phyloP scores from a whole-genome alignment of 2,797 vertebrate genomes.

The Cyclopterus lumpus region DNA sequence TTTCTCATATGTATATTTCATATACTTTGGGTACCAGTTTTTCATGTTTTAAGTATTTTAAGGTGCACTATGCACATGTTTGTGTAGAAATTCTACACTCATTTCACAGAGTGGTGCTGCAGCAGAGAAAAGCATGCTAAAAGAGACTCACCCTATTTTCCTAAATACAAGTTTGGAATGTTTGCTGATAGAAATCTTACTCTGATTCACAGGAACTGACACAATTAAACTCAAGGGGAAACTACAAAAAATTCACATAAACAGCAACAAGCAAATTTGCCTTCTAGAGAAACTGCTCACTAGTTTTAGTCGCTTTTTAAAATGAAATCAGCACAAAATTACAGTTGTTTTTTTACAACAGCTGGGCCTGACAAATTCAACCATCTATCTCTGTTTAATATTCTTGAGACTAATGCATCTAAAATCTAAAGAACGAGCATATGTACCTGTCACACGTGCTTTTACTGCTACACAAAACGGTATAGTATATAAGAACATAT shows the following conservation, averaged over 20 bases:
- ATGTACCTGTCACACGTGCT: slow-evolving; percentile 17
- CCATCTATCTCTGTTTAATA: background rate
- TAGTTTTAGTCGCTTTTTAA: background rate
- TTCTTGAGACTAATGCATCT: slow-evolving; percentile 8
- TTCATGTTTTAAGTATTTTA: background rate
- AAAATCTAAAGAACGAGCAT: slow-evolving; percentile 9
- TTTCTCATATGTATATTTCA: slow-evolving; percentile 9
- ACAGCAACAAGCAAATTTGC: slow-evolving; percentile 4
- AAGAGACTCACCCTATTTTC: slow-evolving; percentile 1
- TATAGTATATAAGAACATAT: slow-evolving; percentile 44
- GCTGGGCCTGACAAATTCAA: background rate
- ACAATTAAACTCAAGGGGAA: slow-evolving; percentile 11
- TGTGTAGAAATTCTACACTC: background rate
- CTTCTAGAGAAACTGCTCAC: background rate
- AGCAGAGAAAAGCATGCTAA: background rate
- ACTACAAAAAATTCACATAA: background rate
- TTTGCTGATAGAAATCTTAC: slow-evolving; percentile 7
- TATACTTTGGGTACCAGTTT: background rate
- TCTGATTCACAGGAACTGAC: background rate
- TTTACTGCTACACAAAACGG: slow-evolving; percentile 9
- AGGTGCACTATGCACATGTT: background rate
- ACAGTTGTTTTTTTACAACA: background rate
- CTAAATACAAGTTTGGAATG: background rate
- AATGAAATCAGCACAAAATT: background rate
- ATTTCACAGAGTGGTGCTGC: background rate